phyloP scores from a whole-genome alignment of 2,888 invertebrate species.

The Antheraea assamensis region DNA sequence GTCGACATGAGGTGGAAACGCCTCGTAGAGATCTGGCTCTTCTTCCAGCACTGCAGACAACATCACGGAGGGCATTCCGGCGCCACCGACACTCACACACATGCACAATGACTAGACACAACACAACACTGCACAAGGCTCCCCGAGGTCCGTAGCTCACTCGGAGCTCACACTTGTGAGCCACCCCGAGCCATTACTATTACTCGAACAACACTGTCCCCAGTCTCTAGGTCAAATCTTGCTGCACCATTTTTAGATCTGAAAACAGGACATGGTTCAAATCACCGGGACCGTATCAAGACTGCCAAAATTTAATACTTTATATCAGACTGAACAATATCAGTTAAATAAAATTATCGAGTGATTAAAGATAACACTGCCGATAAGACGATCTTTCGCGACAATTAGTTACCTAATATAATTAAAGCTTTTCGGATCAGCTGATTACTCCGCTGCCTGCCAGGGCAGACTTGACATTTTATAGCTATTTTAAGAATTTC shows the following conservation, averaged over 20 bases:
- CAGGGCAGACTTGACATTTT: conserved; percentile 78
- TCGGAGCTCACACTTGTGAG: conserved; percentile 67
- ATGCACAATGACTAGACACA: conserved; percentile 70
- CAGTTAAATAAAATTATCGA: conserved; percentile 49
- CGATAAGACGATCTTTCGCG: conserved; percentile 54
- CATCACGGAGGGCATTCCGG: conserved; percentile 85
- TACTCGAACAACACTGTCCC: conserved; percentile 50
- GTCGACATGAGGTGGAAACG: conserved; percentile 92
- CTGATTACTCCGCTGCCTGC: conserved; percentile 78
- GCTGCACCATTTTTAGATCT: conserved; percentile 82
- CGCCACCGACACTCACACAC: conserved; percentile 57
- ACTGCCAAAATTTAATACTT: conserved; percentile 47
- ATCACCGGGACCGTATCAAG: conserved; percentile 53
- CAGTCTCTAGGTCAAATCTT: conserved; percentile 78
- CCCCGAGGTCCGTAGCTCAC: conserved; percentile 57
- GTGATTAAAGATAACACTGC: conserved; percentile 45
- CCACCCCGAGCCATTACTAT: conserved; percentile 65
- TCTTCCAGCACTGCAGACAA: conserved; percentile 88
- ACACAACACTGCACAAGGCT: conserved; percentile 71
- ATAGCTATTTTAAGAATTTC: conserved; percentile 79
- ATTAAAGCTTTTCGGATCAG: conserved; percentile 75
- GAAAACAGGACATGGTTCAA: conserved; percentile 59
- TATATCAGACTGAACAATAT: conserved; percentile 59
- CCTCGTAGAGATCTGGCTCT: conserved; percentile 89
- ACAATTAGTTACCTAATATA: conserved; percentile 72